A percentile compares a stretch with the other conserved stretches of the same genome.
phyloP scores from a whole-genome alignment of 1,140 invertebrate species.

The Drosophila teissieri region DNA sequence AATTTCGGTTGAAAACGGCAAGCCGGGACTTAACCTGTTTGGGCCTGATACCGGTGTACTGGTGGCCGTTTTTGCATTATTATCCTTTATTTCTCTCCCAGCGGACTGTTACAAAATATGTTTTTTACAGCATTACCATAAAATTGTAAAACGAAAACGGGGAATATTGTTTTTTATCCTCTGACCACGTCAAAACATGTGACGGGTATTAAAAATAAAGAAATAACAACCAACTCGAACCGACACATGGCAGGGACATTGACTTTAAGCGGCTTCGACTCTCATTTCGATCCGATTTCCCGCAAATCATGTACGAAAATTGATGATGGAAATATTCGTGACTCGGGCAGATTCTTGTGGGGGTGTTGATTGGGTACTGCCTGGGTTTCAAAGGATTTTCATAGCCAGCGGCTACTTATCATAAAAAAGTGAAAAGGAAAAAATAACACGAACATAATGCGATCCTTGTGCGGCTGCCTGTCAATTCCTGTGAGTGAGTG shows the following conservation, averaged over 20 bases:
- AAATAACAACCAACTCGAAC: conserved; percentile 24
- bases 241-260: conserved; percentile 55
- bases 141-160: conserved; percentile 62
- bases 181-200: conserved; percentile 76
- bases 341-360: conserved; percentile 47
- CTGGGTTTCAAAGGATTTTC: conserved; percentile 72
- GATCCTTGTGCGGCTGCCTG: conserved; percentile 59
- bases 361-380: conserved; percentile 67
- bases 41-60: conserved; percentile 36
- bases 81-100: conserved; percentile 56
- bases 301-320: conserved; percentile 82
- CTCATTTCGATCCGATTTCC: conserved; percentile 59
- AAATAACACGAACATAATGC: conserved; percentile 64
- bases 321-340: conserved; percentile 71
- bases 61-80: conserved; percentile 60
- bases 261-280: conserved; percentile 73
- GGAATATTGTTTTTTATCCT: conserved; percentile 40
- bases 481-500: conserved; percentile 72
- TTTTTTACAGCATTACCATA: conserved; percentile 81
- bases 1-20: conserved; percentile 43
- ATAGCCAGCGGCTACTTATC: conserved; percentile 81
- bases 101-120: conserved; percentile 77
- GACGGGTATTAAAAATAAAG: conserved; percentile 74
- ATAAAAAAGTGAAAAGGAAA: conserved; percentile 63
- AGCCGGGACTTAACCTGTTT: conserved; percentile 22